Conservation (phyloP, 1,140 invertebrate genomes). For the Pogonomyrmex barbatus region DNA sequence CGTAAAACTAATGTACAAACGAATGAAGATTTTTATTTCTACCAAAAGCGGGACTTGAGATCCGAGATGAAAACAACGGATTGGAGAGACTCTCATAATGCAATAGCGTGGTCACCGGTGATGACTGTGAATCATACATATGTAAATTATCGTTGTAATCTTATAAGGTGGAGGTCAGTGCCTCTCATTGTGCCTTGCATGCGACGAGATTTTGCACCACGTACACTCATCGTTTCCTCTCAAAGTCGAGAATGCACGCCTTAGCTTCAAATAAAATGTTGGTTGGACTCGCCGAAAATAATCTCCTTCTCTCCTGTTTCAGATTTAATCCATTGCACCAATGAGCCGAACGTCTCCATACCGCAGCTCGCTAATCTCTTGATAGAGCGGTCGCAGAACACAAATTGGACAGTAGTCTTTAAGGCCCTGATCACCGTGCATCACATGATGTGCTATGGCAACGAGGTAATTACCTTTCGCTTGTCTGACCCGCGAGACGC, state of each 20-base stretch:
- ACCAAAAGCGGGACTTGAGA: background rate
- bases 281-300: background rate
- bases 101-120: background rate
- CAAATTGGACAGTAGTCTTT: conserved; percentile 99
- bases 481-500: background rate
- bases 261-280: background rate
- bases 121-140: conserved; percentile 41
- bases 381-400: conserved; percentile 98
- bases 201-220: background rate
- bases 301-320: conserved; percentile 84
- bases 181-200: conserved; percentile 18
- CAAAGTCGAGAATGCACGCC: background rate
- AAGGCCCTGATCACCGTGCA: conserved; percentile 99
- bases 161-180: conserved; percentile 53
- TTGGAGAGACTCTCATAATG: conserved; percentile 1
- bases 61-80: background rate
- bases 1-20: background rate
- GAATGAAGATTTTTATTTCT: background rate
- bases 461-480: conserved; percentile 92
- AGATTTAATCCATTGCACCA: conserved; percentile 99
- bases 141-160: conserved; percentile 53
- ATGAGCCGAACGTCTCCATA: conserved; percentile 99
- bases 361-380: conserved; percentile 99
- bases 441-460: conserved; percentile 99
- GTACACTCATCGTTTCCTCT: background rate